Base-by-base conservation (phyloP, 2,797 vertebrate species). In the Percopsis omiscomaycus region DNA sequence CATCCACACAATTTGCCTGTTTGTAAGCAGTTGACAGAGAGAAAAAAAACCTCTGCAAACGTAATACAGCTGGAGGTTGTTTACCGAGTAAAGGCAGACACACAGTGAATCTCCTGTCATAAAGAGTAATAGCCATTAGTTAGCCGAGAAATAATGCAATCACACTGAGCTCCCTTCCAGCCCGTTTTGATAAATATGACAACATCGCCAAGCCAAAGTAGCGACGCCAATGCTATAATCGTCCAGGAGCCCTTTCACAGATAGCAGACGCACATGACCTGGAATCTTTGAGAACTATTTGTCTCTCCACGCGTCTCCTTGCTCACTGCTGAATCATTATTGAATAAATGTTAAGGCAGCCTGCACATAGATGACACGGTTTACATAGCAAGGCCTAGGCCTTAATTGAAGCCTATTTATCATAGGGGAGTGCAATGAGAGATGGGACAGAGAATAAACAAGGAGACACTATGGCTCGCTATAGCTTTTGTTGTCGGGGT, bases 111-210 rank as follows among this genome's bases (percentile, higher is more conserved):
- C 72, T 73, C 52, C 79, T 81, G 81, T 86, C 83, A 80, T 71
- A 70, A 87, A 89, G 83, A 89, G 84, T 84, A 88, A 90, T 83
- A 79, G 84, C 86, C 75, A 86, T 91, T 88, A 88, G 82, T 83
- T 87, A 86, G 80, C 78, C 62, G 78, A 87, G 83, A 81, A 86
- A 90, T 90, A 90, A 90, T 89, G 84, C 82, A 86, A 92, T 91
- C 78, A 78, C 77, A 79, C 11, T 47, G 68, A 72, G 66, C 73
- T 83, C 85, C 88, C 86, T 84, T 81, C 84, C 66, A 89, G 87
- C 69, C 69, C 22, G 52, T 69, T 86, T 83, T 89, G 90, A 92
- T 87, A 75, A 89, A 91, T 89, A 83, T 74, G 68, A 74, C 73
- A 51, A 65, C 4, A 12, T 71, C n/a, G 57, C 70, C 73, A 64